phyloP scores from a whole-genome alignment of 1,140 invertebrate genomes.

The Saccostrea echinata region DNA sequence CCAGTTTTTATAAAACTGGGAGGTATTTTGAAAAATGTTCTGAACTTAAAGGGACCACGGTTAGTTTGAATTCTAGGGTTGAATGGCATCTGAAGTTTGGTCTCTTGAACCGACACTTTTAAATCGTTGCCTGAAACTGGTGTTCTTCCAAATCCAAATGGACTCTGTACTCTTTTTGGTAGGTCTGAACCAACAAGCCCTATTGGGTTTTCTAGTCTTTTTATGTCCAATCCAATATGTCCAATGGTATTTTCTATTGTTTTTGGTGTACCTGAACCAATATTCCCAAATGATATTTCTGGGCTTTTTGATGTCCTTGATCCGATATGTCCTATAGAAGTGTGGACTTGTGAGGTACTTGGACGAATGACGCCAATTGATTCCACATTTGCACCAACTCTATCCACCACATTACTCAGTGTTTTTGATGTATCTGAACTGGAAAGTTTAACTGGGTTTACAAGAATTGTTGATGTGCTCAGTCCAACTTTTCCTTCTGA shows the following conservation, averaged over 20 bases:
- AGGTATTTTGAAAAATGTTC: slow-evolving; percentile 12
- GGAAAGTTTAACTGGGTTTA: not conserved
- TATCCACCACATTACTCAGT: too few relatives aligned
- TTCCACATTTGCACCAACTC: too few relatives aligned
- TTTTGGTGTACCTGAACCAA: not conserved
- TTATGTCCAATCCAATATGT: not conserved
- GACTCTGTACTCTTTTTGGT: not conserved
- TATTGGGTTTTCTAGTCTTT: too few relatives aligned
- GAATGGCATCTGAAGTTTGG: not conserved
- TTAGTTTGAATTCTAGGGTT: not conserved
- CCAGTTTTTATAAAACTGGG: not conserved
- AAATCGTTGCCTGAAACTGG: not conserved
- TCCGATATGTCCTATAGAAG: not conserved
- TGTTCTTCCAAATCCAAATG: not conserved
- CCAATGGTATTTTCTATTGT: not conserved
- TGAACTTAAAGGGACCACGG: not conserved
- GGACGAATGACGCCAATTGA: too few relatives aligned
- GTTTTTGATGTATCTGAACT: not conserved
- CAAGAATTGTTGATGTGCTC: not conserved
- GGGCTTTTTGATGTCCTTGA: not conserved
- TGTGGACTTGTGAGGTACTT: not conserved
- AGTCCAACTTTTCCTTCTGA: not conserved
- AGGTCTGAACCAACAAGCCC: not conserved
- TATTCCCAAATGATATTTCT: not conserved
- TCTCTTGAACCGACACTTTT: not conserved